Percentiles rank a stretch among this genome's conserved stretches.
Evolutionary conservation across 2,113 vertebrate genomes (phyloP).

Genomic region (Odocoileus virginianus): DNA sequence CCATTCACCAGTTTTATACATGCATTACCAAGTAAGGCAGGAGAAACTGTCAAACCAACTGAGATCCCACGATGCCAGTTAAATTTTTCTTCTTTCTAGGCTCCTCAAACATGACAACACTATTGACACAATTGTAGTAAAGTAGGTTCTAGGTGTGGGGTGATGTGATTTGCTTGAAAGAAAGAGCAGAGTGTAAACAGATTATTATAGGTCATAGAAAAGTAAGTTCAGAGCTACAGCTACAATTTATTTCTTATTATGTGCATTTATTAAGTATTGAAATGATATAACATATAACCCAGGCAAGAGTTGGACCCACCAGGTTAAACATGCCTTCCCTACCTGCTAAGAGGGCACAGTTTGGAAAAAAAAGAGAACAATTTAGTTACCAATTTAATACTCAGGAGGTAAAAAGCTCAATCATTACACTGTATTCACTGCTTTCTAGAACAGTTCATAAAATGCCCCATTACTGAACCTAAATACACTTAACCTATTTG

Average conservation of each 20-base stretch:
- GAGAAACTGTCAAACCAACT: background rate
- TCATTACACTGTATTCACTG: background rate
- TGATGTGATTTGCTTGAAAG: slow-evolving; percentile 30
- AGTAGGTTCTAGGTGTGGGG: background rate
- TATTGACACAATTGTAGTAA: background rate
- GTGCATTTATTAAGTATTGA: slow-evolving; percentile 1
- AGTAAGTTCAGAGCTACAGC: background rate
- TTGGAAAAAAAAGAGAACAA: background rate
- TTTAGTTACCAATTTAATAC: background rate
- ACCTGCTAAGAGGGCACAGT: background rate
- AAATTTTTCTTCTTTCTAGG: slow-evolving; percentile 23
- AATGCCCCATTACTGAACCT: background rate
- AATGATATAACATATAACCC: background rate
- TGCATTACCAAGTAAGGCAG: slow-evolving; percentile 32
- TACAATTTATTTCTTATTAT: slow-evolving; percentile 18
- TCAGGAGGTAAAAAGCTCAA: background rate
- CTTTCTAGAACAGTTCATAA: slow-evolving; percentile 16
- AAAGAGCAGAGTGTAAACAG: background rate
- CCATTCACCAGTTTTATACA: background rate
- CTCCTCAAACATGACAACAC: slow-evolving; percentile 21
- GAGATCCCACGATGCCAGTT: slow-evolving; percentile 21
- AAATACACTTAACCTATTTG: background rate
- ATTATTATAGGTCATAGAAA: background rate
- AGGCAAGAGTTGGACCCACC: background rate
- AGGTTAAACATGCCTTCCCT: background rate